Percentiles rank a stretch among this genome's conserved stretches.
These are phyloP conservation scores for Orcinus orca DNA, from an alignment of 2,113 vertebrate genomes.

Conservation along the genomic window DNA sequence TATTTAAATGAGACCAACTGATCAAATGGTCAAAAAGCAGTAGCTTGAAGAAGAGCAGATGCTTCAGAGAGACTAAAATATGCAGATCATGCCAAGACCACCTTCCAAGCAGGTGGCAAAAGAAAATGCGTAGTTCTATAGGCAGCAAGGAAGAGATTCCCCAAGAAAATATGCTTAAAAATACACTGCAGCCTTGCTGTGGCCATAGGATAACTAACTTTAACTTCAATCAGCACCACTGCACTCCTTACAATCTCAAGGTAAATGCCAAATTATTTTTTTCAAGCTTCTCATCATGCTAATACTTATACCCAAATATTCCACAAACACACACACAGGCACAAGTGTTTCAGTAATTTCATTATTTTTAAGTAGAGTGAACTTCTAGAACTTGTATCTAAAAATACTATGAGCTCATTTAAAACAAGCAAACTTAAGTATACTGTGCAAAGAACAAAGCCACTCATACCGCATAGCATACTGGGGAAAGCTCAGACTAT, in stretches of 20 bases:
- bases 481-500: slow-evolving; percentile 64
- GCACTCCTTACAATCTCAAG: background rate
- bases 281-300: slow-evolving; percentile 19
- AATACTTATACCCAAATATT: slow-evolving; percentile 29
- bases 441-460: slow-evolving; percentile 5
- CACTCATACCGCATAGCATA: background rate
- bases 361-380: slow-evolving; percentile 12
- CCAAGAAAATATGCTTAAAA: slow-evolving; percentile 69
- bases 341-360: slow-evolving; percentile 56
- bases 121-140: slow-evolving; percentile 74
- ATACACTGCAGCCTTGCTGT: background rate
- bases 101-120: slow-evolving; percentile 75
- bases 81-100: slow-evolving; percentile 67
- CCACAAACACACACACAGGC: background rate
- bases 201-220: background rate
- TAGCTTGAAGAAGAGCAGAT: slow-evolving; percentile 62
- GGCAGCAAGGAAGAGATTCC: slow-evolving; percentile 65
- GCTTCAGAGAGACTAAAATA: slow-evolving; percentile 69
- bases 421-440: slow-evolving; percentile 68
- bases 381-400: slow-evolving; percentile 63
- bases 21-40: slow-evolving; percentile 54
- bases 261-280: slow-evolving; percentile 52
- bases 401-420: slow-evolving; percentile 74
- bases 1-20: slow-evolving; percentile 10
- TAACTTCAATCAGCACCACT: background rate